Evolutionary conservation across 1,140 invertebrate genomes (phyloP).

Genomic region (Drosophila nikananu): DNA sequence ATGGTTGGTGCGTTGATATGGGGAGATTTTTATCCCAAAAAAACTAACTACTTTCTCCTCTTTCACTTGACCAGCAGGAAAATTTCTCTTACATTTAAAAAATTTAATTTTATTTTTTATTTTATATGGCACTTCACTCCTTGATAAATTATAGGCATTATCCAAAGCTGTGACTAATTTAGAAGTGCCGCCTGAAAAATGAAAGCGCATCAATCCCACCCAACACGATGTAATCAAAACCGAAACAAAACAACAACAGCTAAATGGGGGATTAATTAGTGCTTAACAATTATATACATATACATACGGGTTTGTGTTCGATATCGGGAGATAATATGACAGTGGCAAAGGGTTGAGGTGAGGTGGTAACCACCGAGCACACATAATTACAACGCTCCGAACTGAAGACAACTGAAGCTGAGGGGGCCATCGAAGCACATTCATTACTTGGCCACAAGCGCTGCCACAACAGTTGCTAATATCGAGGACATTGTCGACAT

Average conservation of each 20-base stretch:
- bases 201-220: conserved; percentile 50
- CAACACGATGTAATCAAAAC: conserved; percentile 60
- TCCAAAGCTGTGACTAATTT: conserved; percentile 12
- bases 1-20: conserved; percentile 17
- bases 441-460: conserved; percentile 66
- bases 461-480: conserved; percentile 42
- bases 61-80: not conserved
- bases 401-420: conserved; percentile 36
- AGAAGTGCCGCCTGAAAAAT: conserved; percentile 43
- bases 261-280: conserved; percentile 58
- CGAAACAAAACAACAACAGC: conserved; percentile 31
- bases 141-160: conserved; percentile 10
- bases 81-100: not conserved
- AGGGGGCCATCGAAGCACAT: conserved; percentile 48
- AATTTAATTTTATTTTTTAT: not conserved
- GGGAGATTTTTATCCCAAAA: not conserved
- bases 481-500: conserved; percentile 22
- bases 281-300: conserved; percentile 29
- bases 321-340: not conserved
- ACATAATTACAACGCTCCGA: conserved; percentile 57
- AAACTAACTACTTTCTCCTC: not conserved
- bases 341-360: conserved; percentile 1
- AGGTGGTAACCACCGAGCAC: conserved; percentile 34
- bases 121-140: not conserved
- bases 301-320: not conserved